Conservation (phyloP, 1,140 invertebrate genomes). For the Drosophila nigromelanica region DNA sequence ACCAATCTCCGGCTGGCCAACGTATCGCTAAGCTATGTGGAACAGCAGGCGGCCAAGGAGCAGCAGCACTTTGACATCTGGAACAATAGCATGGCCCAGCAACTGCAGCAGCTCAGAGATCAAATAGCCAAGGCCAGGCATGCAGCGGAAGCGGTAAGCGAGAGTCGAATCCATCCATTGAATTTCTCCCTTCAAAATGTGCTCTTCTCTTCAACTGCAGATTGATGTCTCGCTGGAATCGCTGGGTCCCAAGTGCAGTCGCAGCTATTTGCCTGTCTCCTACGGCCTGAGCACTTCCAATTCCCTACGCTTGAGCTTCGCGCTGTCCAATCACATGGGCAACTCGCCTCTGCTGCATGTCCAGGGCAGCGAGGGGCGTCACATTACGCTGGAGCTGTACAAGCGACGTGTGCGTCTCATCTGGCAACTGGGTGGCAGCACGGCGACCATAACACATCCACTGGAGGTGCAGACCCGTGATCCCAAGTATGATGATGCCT, state of each 20-base stretch:
- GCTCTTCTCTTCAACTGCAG: constrained; percentile 84
- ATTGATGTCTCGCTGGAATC: constrained; percentile 92
- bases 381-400: constrained; percentile 91
- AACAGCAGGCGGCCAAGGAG: constrained; percentile 84
- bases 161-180: neutral
- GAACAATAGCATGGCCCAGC: constrained; percentile 86
- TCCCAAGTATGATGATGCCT: constrained; percentile 87
- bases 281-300: constrained; percentile 89
- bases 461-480: constrained; percentile 85
- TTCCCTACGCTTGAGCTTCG: constrained; percentile 88
- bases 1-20: constrained; percentile 83
- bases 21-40: constrained; percentile 85
- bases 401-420: constrained; percentile 89
- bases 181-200: neutral
- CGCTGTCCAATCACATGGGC: constrained; percentile 85
- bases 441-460: constrained; percentile 87
- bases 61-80: constrained; percentile 86
- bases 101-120: constrained; percentile 88
- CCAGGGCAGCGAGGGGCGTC: constrained; percentile 86
- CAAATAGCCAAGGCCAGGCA: constrained; percentile 91
- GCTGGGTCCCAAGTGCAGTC: constrained; percentile 87
- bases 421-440: constrained; percentile 91
- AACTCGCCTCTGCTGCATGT: constrained; percentile 84
- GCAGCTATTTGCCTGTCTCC: constrained; percentile 88
- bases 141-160: constrained; percentile 91